Base-by-base conservation (phyloP, 2,797 vertebrate genomes). In the Toxotes lorentzi region DNA sequence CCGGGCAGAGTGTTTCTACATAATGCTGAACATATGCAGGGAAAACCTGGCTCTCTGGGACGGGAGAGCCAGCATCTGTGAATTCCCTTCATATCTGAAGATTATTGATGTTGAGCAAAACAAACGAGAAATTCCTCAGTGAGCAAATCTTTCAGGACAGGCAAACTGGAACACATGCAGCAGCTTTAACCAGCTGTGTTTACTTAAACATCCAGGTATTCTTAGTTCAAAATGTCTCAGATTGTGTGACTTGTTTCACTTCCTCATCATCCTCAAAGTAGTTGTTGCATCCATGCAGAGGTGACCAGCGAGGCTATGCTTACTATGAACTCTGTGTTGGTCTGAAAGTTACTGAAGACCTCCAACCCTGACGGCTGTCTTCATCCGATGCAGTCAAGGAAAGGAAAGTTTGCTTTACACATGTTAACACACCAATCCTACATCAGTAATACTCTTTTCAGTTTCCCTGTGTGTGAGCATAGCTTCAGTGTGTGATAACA, bases 321-420 rank as follows among this genome's bases (percentile, higher is more conserved):
- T 92, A 92, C 92, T 83, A 92, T 90, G 88, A 81, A 80, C 79
- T 86, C 56, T 85, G 84, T 85, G 90, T 79, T 85, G 89, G 60
- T 69, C 75, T 85, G 85, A 92, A 81, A 80, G 82, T 87, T 91
- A 91, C 41, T 78, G 89, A 83, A 77, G 84, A 70, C 79, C 73
- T 87, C 85, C 86, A 78, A 66, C 69, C 78, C 81, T 84, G 80
- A 84, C 12, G 66, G 70, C 60, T 86, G 67, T 85, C 78, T 82
- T 89, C 88, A 43, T 92, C 90, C 19, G 90, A 89, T 86, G 87
- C 87, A 82, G n/a, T 89, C 77, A 84, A 86, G 90, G 83, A 90
- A 84, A 92, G 76, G 70, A 90, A 56, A 88, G 83, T 92, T 86
- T 89, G 76, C 76, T 92, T 85, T 57, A 73, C 38, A 79, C 80